Conservation (phyloP, 2,113 vertebrate genomes). For the Sterna hirundo region DNA sequence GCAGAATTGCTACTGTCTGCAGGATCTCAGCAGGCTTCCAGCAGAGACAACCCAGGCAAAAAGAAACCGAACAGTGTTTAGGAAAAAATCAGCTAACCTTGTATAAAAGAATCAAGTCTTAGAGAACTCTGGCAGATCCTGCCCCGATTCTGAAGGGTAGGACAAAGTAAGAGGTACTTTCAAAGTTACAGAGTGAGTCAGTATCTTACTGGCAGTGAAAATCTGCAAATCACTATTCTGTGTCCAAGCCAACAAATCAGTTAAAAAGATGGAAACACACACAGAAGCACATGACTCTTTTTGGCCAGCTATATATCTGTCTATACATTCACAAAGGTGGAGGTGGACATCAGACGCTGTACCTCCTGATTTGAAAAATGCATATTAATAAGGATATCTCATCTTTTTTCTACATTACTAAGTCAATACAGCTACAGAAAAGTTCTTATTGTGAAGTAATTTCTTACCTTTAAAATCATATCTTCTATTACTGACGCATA, state of each 20-base stretch:
- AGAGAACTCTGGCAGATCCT: neutral
- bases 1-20: neutral
- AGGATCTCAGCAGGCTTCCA: neutral
- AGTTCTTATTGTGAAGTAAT: neutral
- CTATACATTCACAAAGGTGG: neutral
- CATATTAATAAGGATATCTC: neutral
- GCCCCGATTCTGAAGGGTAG: neutral
- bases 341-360: neutral
- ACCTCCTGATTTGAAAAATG: neutral
- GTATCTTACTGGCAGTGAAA: neutral
- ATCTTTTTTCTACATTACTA: neutral
- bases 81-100: neutral
- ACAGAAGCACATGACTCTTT: neutral
- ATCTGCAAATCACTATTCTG: neutral
- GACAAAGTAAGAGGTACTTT: neutral
- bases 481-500: constrained; percentile 91
- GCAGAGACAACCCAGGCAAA: neutral
- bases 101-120: neutral
- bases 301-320: neutral
- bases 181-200: neutral
- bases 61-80: neutral
- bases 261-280: neutral
- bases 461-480: constrained; percentile 94
- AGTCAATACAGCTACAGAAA: neutral
- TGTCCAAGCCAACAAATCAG: neutral